Evolutionary conservation across 53 echinoderm and acorn worm species (phyloP).

Genomic region (Hippasteria phrygiana): DNA sequence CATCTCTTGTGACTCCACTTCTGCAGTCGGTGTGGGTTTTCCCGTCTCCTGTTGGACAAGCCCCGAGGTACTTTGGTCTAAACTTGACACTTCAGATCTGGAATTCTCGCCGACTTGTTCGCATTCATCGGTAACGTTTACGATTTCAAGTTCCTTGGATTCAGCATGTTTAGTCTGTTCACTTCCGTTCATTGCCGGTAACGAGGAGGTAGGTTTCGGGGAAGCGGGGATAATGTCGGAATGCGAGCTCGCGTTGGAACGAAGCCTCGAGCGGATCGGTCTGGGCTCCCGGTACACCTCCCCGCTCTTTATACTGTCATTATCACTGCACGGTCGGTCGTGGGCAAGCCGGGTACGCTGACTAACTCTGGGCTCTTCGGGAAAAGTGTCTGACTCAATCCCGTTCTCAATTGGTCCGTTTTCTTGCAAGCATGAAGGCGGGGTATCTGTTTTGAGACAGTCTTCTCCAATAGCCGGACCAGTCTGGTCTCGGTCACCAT

Average conservation of each 20-base stretch:
- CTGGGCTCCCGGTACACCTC: slow-evolving; percentile 21
- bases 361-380: background rate
- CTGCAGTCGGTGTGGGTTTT: background rate
- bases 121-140: background rate
- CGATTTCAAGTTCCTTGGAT: background rate
- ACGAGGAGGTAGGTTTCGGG: slow-evolving; percentile 34
- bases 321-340: slow-evolving; percentile 66
- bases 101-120: background rate
- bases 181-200: slow-evolving; percentile 34
- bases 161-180: background rate
- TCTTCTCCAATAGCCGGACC: background rate
- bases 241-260: slow-evolving; percentile 40
- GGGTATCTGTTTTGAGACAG: background rate
- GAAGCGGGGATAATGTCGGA: slow-evolving; percentile 27
- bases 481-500: background rate
- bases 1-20: background rate
- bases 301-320: slow-evolving; percentile 85
- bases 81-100: background rate
- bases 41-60: background rate
- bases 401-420: slow-evolving; percentile 69
- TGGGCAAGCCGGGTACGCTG: background rate
- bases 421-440: background rate
- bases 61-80: slow-evolving; percentile 7
- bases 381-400: slow-evolving; percentile 46
- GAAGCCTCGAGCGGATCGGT: slow-evolving; percentile 27